Conservation (phyloP, 2,888 invertebrate genomes). For the Latrodectus hesperus region DNA sequence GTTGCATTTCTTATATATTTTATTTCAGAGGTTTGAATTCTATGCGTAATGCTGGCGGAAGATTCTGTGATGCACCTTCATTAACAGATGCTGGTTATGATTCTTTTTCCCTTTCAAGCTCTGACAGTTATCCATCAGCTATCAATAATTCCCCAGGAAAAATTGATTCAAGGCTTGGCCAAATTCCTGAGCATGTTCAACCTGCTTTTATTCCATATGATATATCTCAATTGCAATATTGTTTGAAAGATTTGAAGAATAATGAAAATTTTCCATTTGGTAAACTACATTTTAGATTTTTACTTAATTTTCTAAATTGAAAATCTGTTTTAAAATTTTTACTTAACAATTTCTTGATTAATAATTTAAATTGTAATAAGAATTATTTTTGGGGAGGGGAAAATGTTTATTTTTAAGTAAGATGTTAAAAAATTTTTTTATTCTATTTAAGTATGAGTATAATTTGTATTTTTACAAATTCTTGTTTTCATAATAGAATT, state of each 20-base stretch:
- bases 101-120: constrained; percentile 86
- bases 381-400: too few relatives aligned
- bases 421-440: too few relatives aligned
- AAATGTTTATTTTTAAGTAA: too few relatives aligned
- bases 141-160: constrained; percentile 64
- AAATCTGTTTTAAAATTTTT: too few relatives aligned
- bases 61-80: constrained; percentile 39
- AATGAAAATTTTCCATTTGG: constrained; percentile 65
- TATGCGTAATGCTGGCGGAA: constrained; percentile 18
- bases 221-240: constrained; percentile 58
- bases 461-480: too few relatives aligned
- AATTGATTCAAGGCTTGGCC: constrained; percentile 81
- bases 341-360: too few relatives aligned
- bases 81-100: constrained; percentile 90
- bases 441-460: too few relatives aligned
- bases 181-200: constrained; percentile 84
- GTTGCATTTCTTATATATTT: neutral
- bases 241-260: constrained; percentile 56
- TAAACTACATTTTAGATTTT: constrained; percentile 9
- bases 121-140: constrained; percentile 71
- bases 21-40: constrained; percentile 16
- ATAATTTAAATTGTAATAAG: too few relatives aligned
- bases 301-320: neutral
- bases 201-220: constrained; percentile 64
- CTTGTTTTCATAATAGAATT: too few relatives aligned